Base-by-base conservation (phyloP, 2,888 invertebrate genomes). In the Selenia dentaria region DNA sequence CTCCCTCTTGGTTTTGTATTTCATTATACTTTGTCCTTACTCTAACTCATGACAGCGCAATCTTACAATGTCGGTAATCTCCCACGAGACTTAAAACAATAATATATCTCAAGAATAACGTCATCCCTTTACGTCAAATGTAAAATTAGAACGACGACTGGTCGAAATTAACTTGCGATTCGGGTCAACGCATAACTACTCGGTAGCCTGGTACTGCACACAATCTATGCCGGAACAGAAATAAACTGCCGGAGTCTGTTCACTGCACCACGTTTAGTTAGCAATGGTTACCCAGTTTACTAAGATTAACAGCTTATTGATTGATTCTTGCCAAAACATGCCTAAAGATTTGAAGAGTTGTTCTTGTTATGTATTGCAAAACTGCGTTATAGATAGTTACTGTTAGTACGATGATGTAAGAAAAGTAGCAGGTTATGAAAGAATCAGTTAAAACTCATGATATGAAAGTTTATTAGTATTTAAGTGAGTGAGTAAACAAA, bases 111-210 rank as follows among this genome's bases (percentile, higher is more conserved):
- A 56, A 70, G 65, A 45, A 6, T 13, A 39, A 39, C 79, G 74
- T 76, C 75, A 79, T 78, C 68, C 61, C 70, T 70, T 59, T 70
- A 59, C 71, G 72, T 79, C 74, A 74, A 57, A 58, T 54, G 62
- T 83, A 82, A 78, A 70, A 79, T 74, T 83, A 83, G 82, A 74
- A 58, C 59, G 43, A 56, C 57, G 51, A 47, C 56, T 61, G 54
- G 59, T 60, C 62, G 62, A 45, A 64, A 54, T 67, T 73, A 76
- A 74, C 74, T 64, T 67, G 72, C 71, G 68, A 82, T 81, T 74
- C 73, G 71, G 79, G 80, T 79, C 83, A 74, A 54, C 64, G 67
- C 73, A 66, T 66, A 14, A 62, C 59, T 55, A 57, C 64, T 67
- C 56, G 50, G 18, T 26, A 29, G 39, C 22, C 36, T 10, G 25